Percentiles rank a stretch among this genome's conserved stretches.
phyloP scores from a whole-genome alignment of 2,888 invertebrate species.

The Orgyia antiqua region DNA sequence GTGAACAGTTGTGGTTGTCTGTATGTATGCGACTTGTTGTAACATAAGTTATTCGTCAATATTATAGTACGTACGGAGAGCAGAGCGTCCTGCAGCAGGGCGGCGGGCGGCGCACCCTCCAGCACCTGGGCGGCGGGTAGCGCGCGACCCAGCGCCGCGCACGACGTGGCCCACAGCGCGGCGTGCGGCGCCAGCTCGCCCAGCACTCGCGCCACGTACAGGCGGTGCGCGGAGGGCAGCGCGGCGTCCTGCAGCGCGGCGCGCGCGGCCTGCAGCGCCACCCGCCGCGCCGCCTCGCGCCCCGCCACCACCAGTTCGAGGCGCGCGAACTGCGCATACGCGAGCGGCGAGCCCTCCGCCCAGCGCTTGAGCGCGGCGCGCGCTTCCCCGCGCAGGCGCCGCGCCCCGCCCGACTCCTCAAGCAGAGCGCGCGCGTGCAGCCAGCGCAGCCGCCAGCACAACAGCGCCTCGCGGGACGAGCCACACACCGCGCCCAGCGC shows the following conservation, averaged over 20 bases:
- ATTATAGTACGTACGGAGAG: too few species aligned
- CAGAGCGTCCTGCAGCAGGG: constrained; percentile 24
- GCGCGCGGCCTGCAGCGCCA: constrained; percentile 12
- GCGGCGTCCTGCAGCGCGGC: constrained; percentile 17
- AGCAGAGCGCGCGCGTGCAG: constrained; percentile 37
- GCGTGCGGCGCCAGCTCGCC: constrained; percentile 11
- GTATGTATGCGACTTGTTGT: too few species aligned
- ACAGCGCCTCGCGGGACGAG: constrained; percentile 35
- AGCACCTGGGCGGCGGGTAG: constrained; percentile 17
- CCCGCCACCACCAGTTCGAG: constrained; percentile 32
- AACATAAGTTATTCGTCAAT: too few species aligned
- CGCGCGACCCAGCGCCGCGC: constrained; percentile 14
- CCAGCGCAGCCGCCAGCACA: constrained; percentile 61
- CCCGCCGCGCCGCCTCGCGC: constrained; percentile 13
- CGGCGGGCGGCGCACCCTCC: constrained; percentile 22
- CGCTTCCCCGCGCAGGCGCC: constrained; percentile 26
- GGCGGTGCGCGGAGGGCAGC: constrained; percentile 19
- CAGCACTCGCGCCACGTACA: constrained; percentile 27
- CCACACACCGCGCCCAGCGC: constrained; percentile 32
- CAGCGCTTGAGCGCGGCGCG: constrained; percentile 25
- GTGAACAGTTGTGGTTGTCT: too few species aligned
- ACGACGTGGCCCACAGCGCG: constrained; percentile 18
- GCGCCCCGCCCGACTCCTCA: constrained; percentile 18
- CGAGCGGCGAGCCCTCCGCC: constrained; percentile 29
- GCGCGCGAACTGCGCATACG: constrained; percentile 47